Conservation (phyloP, 2,888 invertebrate species). For the Bruchidius siliquastri region DNA sequence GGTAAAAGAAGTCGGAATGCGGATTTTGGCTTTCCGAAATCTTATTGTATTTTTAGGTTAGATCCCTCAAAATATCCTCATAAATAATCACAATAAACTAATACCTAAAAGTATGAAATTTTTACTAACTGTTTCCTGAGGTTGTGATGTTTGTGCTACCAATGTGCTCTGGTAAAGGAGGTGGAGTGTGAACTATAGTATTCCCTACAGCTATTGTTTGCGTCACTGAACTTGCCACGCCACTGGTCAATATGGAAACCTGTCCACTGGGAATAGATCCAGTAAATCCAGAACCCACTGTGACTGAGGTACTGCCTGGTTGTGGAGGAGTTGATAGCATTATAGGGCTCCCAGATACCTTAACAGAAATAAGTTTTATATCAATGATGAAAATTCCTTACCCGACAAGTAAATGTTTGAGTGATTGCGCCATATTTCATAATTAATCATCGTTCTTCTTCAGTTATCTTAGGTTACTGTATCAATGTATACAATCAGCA, state of each 20-base stretch:
- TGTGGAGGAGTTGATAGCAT: conserved; percentile 23
- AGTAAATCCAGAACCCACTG: conserved; percentile 43
- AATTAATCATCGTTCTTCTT: too few relatives aligned
- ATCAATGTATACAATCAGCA: too few relatives aligned
- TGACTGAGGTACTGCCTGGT: conserved; percentile 32
- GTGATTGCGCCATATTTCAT: too few relatives aligned
- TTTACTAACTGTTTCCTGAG: conserved; percentile 32
- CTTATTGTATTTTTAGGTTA: too few relatives aligned
- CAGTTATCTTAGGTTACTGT: too few relatives aligned
- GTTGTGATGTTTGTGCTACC: conserved; percentile 18
- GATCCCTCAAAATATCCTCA: too few relatives aligned
- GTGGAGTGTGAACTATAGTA: conserved; percentile 23
- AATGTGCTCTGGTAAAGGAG: conserved; percentile 23
- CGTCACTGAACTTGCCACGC: conserved; percentile 34
- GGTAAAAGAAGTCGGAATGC: too few relatives aligned
- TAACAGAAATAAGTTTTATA: conserved; percentile 6
- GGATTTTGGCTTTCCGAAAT: too few relatives aligned
- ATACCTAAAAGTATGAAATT: too few relatives aligned
- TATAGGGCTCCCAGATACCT: conserved; percentile 22
- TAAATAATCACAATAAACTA: too few relatives aligned
- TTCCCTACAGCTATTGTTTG: conserved; percentile 43
- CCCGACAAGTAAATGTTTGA: too few relatives aligned
- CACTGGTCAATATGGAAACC: conserved; percentile 41
- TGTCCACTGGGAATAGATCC: conserved; percentile 41
- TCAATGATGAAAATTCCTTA: too few relatives aligned